Base-by-base conservation (phyloP, 2,888 invertebrate species). In the Caenorhabditis becei region DNA sequence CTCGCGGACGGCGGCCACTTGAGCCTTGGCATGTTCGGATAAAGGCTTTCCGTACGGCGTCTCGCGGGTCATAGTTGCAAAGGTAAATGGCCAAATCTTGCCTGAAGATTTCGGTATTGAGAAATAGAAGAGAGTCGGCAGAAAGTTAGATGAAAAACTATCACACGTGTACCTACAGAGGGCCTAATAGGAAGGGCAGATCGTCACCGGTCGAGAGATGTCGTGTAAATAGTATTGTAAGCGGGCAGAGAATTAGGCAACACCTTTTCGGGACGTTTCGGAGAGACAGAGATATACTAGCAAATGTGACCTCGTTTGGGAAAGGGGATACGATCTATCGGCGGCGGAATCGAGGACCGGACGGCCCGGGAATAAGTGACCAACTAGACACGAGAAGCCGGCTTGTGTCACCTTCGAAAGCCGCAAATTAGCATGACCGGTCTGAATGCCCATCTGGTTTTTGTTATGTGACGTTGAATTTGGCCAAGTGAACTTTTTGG, bases 1-100 rank as follows among this genome's bases (percentile, higher is more conserved):
- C 0, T 82, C 81, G 16, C 90, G 84, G n/a, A 89, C 88, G 61
- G 90, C 89, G 47, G 84, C 81, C 16, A 90, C 88, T n/a, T 87
- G 69, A 51, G 85, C 82, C 70, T 84, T 77, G 10, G 89, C 87
- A 18, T 90, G 88, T 14, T 83, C 83, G 47, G 82, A 84, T 14
- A 90, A 77, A 18, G 87, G 84, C 47, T 87, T 83, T 1, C 90
- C 90, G 69, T 88, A 90, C 47, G 83, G 82, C 11, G 87, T 83
- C 20, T 84, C 59, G 54, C 58, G 53, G 4, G 75, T 35, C 75
- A 75, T 75, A 44, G n/a, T 74, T 37, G 14, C 32, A 35, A n/a
- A 28, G 2, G 41, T 8, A 16, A 16, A 16, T 24, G 26, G 5
- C 1, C 58, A 61, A 47, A 24, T n/a, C 20, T 53, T 53, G 53